These are phyloP conservation scores for Adineta ricciae DNA, from an alignment of 2,888 invertebrate species.

Conservation along the genomic window DNA sequence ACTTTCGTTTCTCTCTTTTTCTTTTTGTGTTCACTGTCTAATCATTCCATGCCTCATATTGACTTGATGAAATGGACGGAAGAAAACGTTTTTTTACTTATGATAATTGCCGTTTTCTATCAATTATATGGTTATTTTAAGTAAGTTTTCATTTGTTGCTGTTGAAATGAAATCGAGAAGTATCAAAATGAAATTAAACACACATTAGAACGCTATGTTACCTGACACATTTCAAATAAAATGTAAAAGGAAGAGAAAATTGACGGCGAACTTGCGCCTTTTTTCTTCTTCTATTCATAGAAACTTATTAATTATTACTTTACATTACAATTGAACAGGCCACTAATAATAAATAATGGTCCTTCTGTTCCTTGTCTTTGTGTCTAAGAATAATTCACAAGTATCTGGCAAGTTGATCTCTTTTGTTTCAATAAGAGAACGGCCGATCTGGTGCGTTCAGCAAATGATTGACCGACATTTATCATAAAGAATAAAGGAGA, in stretches of 20 bases:
- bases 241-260: not conserved
- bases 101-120: not conserved
- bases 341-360: not conserved
- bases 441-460: not conserved
- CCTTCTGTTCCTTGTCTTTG: not conserved
- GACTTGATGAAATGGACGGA: not conserved
- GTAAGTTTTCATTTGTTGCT: not conserved
- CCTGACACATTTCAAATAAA: not conserved
- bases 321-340: not conserved
- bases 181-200: not conserved
- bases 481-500: not conserved
- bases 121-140: not conserved
- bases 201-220: not conserved
- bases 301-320: not conserved
- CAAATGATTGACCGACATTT: not conserved
- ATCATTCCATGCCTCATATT: not conserved
- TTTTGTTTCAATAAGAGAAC: not conserved
- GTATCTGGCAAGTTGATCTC: not conserved
- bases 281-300: not conserved
- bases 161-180: not conserved
- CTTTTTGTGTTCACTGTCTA: not conserved
- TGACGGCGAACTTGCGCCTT: not conserved
- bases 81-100: not conserved
- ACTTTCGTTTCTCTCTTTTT: not conserved
- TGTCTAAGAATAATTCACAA: not conserved